Conservation (phyloP, 1,140 invertebrate species). For the Cyrtorhinus lividipennis region DNA sequence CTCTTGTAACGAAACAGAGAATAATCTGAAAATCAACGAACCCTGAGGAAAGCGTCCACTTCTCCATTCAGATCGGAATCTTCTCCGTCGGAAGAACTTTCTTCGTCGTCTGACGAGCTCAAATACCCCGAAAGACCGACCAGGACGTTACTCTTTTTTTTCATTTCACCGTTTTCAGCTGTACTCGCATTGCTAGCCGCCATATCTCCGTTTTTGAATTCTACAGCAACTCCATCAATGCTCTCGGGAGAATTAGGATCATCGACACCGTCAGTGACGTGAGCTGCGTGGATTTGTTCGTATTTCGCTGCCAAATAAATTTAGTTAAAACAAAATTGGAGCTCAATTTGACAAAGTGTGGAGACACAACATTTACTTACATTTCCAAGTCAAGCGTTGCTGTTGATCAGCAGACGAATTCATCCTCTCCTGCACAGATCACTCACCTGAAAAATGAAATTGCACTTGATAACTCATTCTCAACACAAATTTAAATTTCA, state of each 20-base stretch:
- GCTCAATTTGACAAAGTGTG: background rate
- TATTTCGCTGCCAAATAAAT: slow-evolving; percentile 28
- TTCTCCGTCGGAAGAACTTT: slow-evolving; percentile 29
- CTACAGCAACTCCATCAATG: background rate
- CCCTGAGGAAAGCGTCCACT: slow-evolving; percentile 36
- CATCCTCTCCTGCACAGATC: background rate
- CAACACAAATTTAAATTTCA: no score
- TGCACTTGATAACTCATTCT: background rate
- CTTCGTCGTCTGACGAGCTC: slow-evolving; percentile 26
- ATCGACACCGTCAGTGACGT: slow-evolving; percentile 27
- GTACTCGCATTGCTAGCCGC: background rate
- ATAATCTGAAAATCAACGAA: slow-evolving; percentile 19
- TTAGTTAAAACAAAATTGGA: background rate
- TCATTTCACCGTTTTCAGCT: background rate
- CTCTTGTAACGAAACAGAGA: background rate
- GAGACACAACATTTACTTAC: background rate
- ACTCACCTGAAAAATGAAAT: background rate
- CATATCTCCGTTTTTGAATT: slow-evolving; percentile 8
- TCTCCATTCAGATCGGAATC: slow-evolving; percentile 32
- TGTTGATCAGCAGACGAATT: background rate
- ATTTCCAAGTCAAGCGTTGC: background rate
- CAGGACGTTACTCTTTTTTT: slow-evolving; percentile 25
- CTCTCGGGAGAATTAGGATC: background rate
- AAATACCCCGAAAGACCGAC: slow-evolving; percentile 33
- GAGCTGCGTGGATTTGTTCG: slow-evolving; percentile 28